Percentiles rank a stretch among this genome's conserved stretches.
Evolutionary conservation across 1,140 invertebrate species (phyloP).

Genomic region (Eubasilissa regina): DNA sequence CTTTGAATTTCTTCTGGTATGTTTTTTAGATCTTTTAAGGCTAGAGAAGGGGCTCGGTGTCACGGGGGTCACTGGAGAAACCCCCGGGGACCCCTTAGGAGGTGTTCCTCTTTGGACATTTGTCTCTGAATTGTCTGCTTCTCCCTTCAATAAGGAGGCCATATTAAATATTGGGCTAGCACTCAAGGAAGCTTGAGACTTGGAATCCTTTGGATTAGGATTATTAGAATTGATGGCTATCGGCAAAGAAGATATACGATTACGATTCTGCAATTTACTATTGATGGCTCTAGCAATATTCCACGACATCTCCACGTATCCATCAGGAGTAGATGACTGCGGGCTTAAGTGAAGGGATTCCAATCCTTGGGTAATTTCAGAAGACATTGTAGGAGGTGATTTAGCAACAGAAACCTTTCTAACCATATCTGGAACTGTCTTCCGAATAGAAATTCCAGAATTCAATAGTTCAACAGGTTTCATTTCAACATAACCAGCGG

Average conservation of each 20-base stretch:
- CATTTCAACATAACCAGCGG: constrained; percentile 63
- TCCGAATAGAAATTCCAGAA: constrained; percentile 49
- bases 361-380: constrained; percentile 28
- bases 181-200: constrained; percentile 32
- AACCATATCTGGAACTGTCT: constrained; percentile 38
- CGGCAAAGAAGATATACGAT: constrained; percentile 71
- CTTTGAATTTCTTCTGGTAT: constrained; percentile 64
- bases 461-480: constrained; percentile 53
- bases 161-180: constrained; percentile 49
- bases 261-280: constrained; percentile 44
- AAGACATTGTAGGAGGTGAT: constrained; percentile 42
- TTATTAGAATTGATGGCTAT: constrained; percentile 69
- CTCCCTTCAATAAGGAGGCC: constrained; percentile 19
- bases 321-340: constrained; percentile 65
- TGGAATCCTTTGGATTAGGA: constrained; percentile 45
- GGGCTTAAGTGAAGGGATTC: constrained; percentile 1
- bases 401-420: constrained; percentile 51
- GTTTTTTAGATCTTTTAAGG: constrained; percentile 63
- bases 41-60: constrained; percentile 64
- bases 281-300: constrained; percentile 38
- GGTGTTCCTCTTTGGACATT: constrained; percentile 63
- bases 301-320: constrained; percentile 77
- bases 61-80: constrained; percentile 61
- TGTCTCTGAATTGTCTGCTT: constrained; percentile 38
- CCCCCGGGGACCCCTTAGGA: constrained; percentile 63